phyloP scores from a whole-genome alignment of 2,888 invertebrate species.

The Pocota personata region DNA sequence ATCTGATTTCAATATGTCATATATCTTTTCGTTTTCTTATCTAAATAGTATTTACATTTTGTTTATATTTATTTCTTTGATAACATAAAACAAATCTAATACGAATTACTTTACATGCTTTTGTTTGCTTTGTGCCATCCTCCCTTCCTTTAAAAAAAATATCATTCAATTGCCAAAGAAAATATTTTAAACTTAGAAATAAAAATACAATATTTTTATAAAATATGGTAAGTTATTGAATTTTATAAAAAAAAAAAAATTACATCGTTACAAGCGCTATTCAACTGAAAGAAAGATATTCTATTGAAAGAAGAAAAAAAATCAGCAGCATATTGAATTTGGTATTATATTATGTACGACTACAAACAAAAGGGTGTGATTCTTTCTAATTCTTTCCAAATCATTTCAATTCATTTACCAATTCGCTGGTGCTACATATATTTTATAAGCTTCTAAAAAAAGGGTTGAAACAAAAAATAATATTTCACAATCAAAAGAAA shows the following conservation, averaged over 20 bases:
- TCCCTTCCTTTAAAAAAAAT: not conserved
- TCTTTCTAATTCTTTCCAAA: constrained; percentile 34
- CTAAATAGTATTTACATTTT: not conserved
- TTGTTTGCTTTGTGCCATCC: not conserved
- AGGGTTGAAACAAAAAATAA: constrained; percentile 10
- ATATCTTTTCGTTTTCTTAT: not conserved
- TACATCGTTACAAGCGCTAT: not conserved
- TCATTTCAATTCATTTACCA: constrained; percentile 61
- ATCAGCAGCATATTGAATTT: constrained; percentile 56
- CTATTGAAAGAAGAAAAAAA: not conserved
- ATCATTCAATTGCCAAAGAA: not conserved
- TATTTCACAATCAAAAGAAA: not conserved
- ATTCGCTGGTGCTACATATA: constrained; percentile 45
- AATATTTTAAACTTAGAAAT: not conserved
- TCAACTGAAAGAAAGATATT: not conserved
- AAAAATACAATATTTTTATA: constrained; percentile 1
- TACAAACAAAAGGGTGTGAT: constrained; percentile 26
- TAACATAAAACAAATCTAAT: not conserved
- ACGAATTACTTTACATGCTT: not conserved
- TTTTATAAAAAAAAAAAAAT: constrained; percentile 10
- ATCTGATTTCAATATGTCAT: not conserved
- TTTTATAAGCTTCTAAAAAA: not conserved
- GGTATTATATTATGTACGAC: constrained; percentile 3
- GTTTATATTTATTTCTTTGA: not conserved
- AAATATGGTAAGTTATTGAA: constrained; percentile 55